A percentile compares a stretch with the other conserved stretches of the same genome.
phyloP scores from a whole-genome alignment of 2,888 invertebrate species.

The Merodon equestris region DNA sequence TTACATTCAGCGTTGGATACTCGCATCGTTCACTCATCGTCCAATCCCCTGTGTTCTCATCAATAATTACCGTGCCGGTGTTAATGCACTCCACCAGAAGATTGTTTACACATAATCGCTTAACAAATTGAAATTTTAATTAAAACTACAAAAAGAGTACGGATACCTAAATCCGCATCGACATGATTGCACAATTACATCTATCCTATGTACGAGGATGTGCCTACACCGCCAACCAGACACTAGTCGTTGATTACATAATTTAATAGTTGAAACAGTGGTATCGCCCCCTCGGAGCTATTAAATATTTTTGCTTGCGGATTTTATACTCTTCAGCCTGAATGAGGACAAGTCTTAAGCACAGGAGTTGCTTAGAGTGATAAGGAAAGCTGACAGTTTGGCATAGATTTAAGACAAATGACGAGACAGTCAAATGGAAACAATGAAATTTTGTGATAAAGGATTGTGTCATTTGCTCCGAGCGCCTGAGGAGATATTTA shows the following conservation, averaged over 20 bases:
- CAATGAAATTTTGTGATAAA: constrained; percentile 4
- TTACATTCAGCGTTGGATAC: too few species aligned
- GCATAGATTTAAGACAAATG: constrained; percentile 39
- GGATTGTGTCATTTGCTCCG: constrained; percentile 14
- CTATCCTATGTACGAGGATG: background rate
- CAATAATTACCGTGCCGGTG: background rate
- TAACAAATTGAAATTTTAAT: constrained; percentile 32
- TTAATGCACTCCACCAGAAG: background rate
- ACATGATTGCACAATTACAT: background rate
- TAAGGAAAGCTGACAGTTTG: constrained; percentile 34
- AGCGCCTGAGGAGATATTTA: constrained; percentile 29
- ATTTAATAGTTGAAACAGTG: constrained; percentile 32
- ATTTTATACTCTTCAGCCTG: constrained; percentile 26
- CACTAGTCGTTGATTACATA: constrained; percentile 37
- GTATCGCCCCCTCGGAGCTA: constrained; percentile 3
- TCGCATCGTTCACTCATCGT: too few species aligned
- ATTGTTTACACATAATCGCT: constrained; percentile 15
- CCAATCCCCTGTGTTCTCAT: constrained; percentile 7
- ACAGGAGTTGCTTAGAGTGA: constrained; percentile 16
- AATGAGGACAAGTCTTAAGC: constrained; percentile 21
- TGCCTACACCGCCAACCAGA: constrained; percentile 8
- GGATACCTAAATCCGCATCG: background rate
- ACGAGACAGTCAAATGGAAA: constrained; percentile 42
- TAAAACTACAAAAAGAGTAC: constrained; percentile 6
- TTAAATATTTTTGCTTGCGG: constrained; percentile 24